Evolutionary conservation across 2,113 vertebrate species (phyloP), one percentile per base, ranked within the genome.

Genomic region (Phainopepla nitens): DNA sequence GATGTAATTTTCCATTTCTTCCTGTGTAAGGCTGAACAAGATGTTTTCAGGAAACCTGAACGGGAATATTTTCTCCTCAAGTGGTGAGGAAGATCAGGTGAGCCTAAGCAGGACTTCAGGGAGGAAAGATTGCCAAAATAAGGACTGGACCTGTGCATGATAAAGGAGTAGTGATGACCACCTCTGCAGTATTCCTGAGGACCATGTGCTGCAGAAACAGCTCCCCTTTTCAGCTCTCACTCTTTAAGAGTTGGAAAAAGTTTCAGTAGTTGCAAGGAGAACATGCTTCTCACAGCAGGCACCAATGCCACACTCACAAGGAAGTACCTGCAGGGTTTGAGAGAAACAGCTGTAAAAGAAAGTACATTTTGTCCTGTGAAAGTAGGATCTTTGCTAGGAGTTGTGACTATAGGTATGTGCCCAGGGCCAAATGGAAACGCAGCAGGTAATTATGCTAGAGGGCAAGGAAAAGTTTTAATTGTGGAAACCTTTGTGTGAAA

Each of bases 381-480:
- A 65, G 24, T 0, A 5, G 21, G 23, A 76, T 25, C 44, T 76
- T 54, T 56, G 35, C 57, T 51, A 35, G 11, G 49, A 87, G 23
- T 28, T 71, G 17, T 54, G 41, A 36, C 23, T 56, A 6, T 1
- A 29, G 18, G 8, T 12, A 51, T 1, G 1, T 10, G 7, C 7
- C 49, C 6, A n/a, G 39, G 12, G 53, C 20, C 51, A 88, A 57
- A 60, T 8, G 6, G 39, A 84, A 94, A 41, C 41, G 84, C 23
- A 82, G 57, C 11, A 66, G 66, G 41, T 35, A 20, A 45, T n/a
- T 31, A 71, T 4, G 19, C 12, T 64, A 25, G 14, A 56, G 10
- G 27, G 18, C 28, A 82, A 94, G 66, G 44, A 17, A 7, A 76
- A 71, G n/a, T 58, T 58, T 56, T 35, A 51, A 29, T 16, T 27